These are phyloP conservation scores for Drosophila ambigua DNA, from an alignment of 1,140 invertebrate genomes.

Conservation along the genomic window DNA sequence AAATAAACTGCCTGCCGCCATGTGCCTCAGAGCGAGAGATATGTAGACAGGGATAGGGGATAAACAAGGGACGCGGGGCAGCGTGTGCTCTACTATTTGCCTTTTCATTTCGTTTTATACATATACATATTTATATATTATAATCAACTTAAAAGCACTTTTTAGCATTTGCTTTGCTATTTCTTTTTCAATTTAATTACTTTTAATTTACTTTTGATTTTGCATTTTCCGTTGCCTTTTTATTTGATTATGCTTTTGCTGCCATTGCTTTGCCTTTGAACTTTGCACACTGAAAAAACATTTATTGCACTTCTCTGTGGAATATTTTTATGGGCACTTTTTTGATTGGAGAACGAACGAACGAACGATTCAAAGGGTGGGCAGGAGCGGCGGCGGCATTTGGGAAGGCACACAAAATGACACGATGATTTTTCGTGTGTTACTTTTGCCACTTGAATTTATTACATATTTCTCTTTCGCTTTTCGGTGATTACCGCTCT, in stretches of 20 bases:
- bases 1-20: conserved; percentile 23
- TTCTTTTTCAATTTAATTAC: conserved; percentile 40
- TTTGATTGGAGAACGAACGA: conserved; percentile 33
- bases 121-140: conserved; percentile 16
- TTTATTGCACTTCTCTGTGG: conserved; percentile 50
- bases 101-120: conserved; percentile 31
- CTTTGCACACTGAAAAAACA: conserved; percentile 56
- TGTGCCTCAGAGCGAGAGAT: conserved; percentile 24
- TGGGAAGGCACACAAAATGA: conserved; percentile 23
- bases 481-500: conserved; percentile 51
- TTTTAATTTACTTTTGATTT: conserved; percentile 39
- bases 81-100: conserved; percentile 21
- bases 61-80: background rate
- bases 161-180: conserved; percentile 49
- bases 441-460: conserved; percentile 18
- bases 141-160: conserved; percentile 25
- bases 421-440: conserved; percentile 15
- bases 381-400: too few relatives aligned
- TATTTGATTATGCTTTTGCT: conserved; percentile 35
- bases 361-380: conserved; percentile 25
- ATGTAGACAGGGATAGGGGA: background rate
- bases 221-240: conserved; percentile 7
- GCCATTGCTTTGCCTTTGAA: conserved; percentile 38
- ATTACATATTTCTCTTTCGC: conserved; percentile 16
- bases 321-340: conserved; percentile 37